Base-by-base conservation (phyloP, 1,140 invertebrate genomes). In the Lordiphosa collinella region DNA sequence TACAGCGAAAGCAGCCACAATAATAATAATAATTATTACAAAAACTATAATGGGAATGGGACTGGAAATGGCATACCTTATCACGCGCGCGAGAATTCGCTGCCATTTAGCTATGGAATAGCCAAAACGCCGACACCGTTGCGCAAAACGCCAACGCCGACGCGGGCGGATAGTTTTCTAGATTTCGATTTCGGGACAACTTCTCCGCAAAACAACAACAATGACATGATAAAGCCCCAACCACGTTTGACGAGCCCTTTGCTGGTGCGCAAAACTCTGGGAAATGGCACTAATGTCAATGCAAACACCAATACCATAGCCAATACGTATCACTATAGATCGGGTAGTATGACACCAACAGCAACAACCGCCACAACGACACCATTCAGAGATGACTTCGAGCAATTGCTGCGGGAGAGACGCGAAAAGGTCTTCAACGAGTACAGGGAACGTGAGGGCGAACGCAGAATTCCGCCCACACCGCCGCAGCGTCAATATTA, bases 21-120 rank as follows among this genome's bases (percentile, higher is more conserved):
- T 32, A 63, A 46, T 25, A 69, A 70, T 47, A 55, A 82, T 82
- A 82, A 82, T 82, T 82, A 76, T 66, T 65, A 75, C 67, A 82
- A 66, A 56, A 80, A 53, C 43, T 58, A 61, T 58, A 82, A 69
- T 67, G 70, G 65, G 8, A 64, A 55, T 54, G 58, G 64, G n/a
- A 79, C 63, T 54, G 71, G 47, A 6, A 66, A 78, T 49, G 62
- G 75, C 25, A 93, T 94, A 61, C 94, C 94, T 5, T 96, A 95
- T 89, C 95, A 95, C 91, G 94, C 94, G 31, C 89, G 94, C 44
- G 92, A 93, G 70, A 93, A 94, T 72, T 93, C 93, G 50, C 90
- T 93, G 58, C 94, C 94, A n/a, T 96, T 96, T 85, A 93, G 93
- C 38, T 96, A 96, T 89, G 93, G 93, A 43, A 88, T 86, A 41